These are phyloP conservation scores for Mythimna pallens DNA, from an alignment of 2,888 invertebrate genomes.

Conservation along the genomic window DNA sequence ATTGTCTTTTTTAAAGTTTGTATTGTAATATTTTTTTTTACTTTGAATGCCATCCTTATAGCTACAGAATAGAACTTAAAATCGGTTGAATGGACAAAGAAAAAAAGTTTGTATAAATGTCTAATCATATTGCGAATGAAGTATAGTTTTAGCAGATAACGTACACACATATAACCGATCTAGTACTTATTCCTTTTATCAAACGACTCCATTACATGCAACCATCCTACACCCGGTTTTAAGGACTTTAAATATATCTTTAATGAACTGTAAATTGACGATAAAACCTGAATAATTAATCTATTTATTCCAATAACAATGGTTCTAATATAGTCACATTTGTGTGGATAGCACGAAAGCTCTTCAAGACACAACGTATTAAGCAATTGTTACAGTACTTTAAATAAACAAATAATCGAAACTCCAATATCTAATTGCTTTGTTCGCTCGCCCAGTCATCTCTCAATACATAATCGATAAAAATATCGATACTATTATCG, in stretches of 20 bases:
- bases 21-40: no score
- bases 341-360: constrained; percentile 9
- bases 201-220: constrained; percentile 5
- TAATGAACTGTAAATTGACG: constrained; percentile 44
- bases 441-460: constrained; percentile 31
- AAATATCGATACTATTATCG: constrained; percentile 18
- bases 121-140: no score
- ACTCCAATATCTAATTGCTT: constrained; percentile 22
- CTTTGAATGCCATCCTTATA: no score
- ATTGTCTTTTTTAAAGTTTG: no score
- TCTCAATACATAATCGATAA: constrained; percentile 20
- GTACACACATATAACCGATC: constrained; percentile 3
- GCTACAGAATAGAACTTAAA: no score
- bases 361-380: constrained; percentile 18
- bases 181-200: background rate
- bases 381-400: constrained; percentile 26
- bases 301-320: constrained; percentile 22
- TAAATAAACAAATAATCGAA: constrained; percentile 32
- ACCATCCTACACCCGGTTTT: constrained; percentile 1
- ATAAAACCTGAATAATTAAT: constrained; percentile 30
- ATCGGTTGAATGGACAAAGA: no score
- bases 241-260: constrained; percentile 6
- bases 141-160: no score
- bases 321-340: constrained; percentile 25
- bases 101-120: no score